A percentile compares a stretch with the other conserved stretches of the same genome.
Evolutionary conservation across 2,113 vertebrate genomes (phyloP).

Genomic region (Epinephelus lanceolatus): DNA sequence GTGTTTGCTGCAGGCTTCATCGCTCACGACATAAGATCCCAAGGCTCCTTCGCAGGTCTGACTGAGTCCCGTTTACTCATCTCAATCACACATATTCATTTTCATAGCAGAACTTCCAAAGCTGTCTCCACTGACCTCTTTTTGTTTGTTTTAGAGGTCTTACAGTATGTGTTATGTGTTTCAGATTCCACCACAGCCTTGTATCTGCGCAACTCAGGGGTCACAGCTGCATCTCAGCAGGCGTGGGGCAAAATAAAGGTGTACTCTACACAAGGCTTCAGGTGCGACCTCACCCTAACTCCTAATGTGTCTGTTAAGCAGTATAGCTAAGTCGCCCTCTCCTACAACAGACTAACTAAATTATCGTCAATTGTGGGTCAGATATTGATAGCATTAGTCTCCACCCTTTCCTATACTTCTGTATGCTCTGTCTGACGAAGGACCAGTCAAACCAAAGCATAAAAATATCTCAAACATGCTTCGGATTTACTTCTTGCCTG

Average conservation of each 20-base stretch:
- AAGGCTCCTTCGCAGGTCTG: constrained; percentile 89
- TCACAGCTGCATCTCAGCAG: constrained; percentile 85
- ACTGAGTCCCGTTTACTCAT: neutral
- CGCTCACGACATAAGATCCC: constrained; percentile 87
- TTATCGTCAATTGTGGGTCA: too few relatives aligned
- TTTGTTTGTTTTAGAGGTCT: neutral
- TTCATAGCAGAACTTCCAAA: neutral
- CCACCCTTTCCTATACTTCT: neutral
- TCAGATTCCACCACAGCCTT: constrained; percentile 79
- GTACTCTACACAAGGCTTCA: constrained; percentile 85
- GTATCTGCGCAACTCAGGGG: constrained; percentile 85
- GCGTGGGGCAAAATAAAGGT: constrained; percentile 86
- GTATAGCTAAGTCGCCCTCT: too few relatives aligned
- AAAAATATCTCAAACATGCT: neutral
- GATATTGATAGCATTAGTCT: neutral
- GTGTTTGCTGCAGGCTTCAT: constrained; percentile 86
- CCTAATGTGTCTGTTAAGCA: too few relatives aligned
- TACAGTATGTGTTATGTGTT: neutral
- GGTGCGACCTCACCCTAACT: constrained; percentile 79
- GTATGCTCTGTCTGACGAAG: neutral
- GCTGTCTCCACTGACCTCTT: too few relatives aligned
- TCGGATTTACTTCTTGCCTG: neutral
- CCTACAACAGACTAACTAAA: too few relatives aligned
- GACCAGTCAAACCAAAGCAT: neutral
- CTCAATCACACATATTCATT: neutral